Base-by-base conservation (phyloP, 1,140 invertebrate species). In the Leucophenga varia region DNA sequence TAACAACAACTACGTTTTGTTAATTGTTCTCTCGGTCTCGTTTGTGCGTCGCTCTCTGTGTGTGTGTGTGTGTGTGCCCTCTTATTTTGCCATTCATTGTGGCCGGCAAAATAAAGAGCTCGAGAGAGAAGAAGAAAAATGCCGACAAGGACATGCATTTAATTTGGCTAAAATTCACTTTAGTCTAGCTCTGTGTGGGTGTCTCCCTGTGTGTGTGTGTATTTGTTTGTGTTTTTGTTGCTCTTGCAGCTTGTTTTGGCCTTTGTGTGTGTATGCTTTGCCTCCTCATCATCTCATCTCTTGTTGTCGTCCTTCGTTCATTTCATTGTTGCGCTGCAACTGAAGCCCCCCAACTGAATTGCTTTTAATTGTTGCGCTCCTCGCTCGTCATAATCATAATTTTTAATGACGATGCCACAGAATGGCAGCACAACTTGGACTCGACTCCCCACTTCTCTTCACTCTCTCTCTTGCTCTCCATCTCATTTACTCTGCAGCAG, bases 81-180 rank as follows among this genome's bases (percentile, higher is more conserved):
- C 46, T 63, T 59, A 64, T 63, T 64, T 64, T 59, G 47, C 53
- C 53, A 53, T 53, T 63, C 56, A 63, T 59, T 59, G 60, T 64
- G 52, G 52, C 32, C 5, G 32, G 32, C 8, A 34, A 34, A 34
- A 34, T 7, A 43, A 43, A 48, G 36, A 48, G 51, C n/a, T n/a
- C n/a, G 43, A 51, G 40, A 50, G 35, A 44, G 39, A 50, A 37
- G 38, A 40, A 34, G 35, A 40, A 35, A 36, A 22, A 34, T 9
- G 28, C 43, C 51, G n/a, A 28, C 54, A 55, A 53, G 54, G 51
- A 53, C 60, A 59, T 53, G 55, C 59, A 63, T 64, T 63, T 49
- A 55, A 55, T 49, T 49, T 56, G 60, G 57, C 45, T 47, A 63
- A 55, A 63, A 54, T 59, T 45, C 30, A 45, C 49, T 53, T 52